Evolutionary conservation across 2,888 invertebrate species (phyloP).

Genomic region (Microctonus aethiopoides): DNA sequence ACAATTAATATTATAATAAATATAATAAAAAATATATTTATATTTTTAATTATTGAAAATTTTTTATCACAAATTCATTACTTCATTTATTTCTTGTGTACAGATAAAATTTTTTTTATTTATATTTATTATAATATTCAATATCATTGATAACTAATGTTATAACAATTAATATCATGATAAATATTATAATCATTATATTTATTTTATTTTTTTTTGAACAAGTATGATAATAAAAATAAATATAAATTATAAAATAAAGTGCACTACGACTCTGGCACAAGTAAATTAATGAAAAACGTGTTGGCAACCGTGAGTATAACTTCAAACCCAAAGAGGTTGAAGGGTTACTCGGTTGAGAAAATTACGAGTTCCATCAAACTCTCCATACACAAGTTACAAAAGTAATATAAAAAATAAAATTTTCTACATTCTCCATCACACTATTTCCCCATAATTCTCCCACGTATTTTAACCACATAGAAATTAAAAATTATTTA

Average conservation of each 20-base stretch:
- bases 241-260: constrained; percentile 2
- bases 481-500: background rate
- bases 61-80: background rate
- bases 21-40: no score
- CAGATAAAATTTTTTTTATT: no score
- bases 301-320: background rate
- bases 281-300: constrained; percentile 19
- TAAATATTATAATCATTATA: no score
- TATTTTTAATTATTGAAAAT: background rate
- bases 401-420: no score
- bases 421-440: no score
- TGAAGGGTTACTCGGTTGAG: constrained; percentile 28
- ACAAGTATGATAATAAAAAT: background rate
- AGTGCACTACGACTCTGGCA: constrained; percentile 3
- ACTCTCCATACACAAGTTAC: constrained; percentile 12
- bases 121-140: no score
- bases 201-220: no score
- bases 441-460: background rate
- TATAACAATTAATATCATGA: no score
- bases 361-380: constrained; percentile 14
- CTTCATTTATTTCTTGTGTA: background rate
- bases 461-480: background rate
- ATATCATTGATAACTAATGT: no score
- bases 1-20: no score
- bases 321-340: constrained; percentile 20